These are phyloP conservation scores for Tricholauxania praeusta DNA, from an alignment of 2,888 invertebrate species.

Conservation along the genomic window DNA sequence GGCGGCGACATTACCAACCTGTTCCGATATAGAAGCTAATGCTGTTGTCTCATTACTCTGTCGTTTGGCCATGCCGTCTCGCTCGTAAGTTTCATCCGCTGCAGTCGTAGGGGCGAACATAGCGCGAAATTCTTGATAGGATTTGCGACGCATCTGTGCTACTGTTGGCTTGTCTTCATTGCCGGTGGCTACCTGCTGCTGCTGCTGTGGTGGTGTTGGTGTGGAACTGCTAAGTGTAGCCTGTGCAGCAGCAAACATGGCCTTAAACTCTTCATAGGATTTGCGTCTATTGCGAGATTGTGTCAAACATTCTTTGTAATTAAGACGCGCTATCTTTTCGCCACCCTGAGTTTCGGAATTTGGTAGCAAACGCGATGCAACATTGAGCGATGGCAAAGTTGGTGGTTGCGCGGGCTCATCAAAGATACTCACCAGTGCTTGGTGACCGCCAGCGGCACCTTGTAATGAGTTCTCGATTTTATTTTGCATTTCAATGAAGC, in stretches of 20 bases:
- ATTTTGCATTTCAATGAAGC: constrained; percentile 68
- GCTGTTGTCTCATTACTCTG: background rate
- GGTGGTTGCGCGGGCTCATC: constrained; percentile 18
- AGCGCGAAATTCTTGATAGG: constrained; percentile 53
- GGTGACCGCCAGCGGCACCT: constrained; percentile 40
- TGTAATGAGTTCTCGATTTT: constrained; percentile 58
- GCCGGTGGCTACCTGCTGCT: constrained; percentile 34
- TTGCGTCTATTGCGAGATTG: constrained; percentile 68
- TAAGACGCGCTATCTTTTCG: constrained; percentile 63
- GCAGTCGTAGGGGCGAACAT: constrained; percentile 35
- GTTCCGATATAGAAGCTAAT: constrained; percentile 64
- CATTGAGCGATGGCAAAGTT: background rate
- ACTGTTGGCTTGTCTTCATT: constrained; percentile 27
- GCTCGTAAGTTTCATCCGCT: constrained; percentile 29
- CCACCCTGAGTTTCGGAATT: constrained; percentile 35
- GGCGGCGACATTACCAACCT: constrained; percentile 48
- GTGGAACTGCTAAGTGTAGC: constrained; percentile 20
- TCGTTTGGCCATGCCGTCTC: constrained; percentile 33
- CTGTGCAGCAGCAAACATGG: constrained; percentile 58
- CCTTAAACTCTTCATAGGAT: constrained; percentile 68
- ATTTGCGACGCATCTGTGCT: constrained; percentile 55
- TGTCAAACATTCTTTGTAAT: constrained; percentile 66
- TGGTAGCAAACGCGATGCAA: constrained; percentile 11
- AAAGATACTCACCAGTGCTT: constrained; percentile 47
- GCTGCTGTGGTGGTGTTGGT: constrained; percentile 12